Evolutionary conservation across 2,797 vertebrate species (phyloP).

Genomic region (Ataeniobius toweri): DNA sequence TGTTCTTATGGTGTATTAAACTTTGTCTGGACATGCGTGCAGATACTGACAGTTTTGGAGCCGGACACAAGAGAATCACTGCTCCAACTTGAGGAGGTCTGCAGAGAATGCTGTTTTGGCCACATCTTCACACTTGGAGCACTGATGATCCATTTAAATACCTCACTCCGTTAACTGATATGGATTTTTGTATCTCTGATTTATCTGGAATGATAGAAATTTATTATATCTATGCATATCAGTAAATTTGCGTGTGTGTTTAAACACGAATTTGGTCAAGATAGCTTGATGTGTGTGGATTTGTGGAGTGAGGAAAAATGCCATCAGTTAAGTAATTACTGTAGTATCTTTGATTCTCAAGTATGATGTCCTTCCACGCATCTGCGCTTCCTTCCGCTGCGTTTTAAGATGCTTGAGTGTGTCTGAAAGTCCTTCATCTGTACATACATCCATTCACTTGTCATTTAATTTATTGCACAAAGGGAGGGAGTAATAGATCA

Average conservation of each 20-base stretch:
- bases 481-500: slow-evolving; percentile 64
- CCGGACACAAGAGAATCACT: slow-evolving; percentile 6
- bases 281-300: slow-evolving; percentile 45
- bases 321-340: slow-evolving; percentile 31
- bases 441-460: slow-evolving; percentile 60
- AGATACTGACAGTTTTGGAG: slow-evolving; percentile 30
- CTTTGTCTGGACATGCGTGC: slow-evolving; percentile 53
- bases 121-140: slow-evolving; percentile 13
- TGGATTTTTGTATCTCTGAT: slow-evolving; percentile 15
- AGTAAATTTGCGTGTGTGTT: slow-evolving; percentile 22
- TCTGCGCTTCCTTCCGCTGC: slow-evolving; percentile 29
- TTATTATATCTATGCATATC: slow-evolving; percentile 16
- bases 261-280: slow-evolving; percentile 27
- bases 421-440: slow-evolving; percentile 53
- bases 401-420: slow-evolving; percentile 39
- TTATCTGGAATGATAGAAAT: slow-evolving; percentile 16
- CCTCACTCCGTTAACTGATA: slow-evolving; percentile 5
- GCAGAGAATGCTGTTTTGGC: slow-evolving; percentile 20
- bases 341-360: slow-evolving; percentile 34
- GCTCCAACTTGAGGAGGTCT: slow-evolving; percentile 21
- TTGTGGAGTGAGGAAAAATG: slow-evolving; percentile 29
- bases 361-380: slow-evolving; percentile 46
- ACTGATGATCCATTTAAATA: slow-evolving; percentile 14
- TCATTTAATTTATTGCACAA: slow-evolving; percentile 58
- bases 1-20: slow-evolving; percentile 48